Evolutionary conservation across 2,797 vertebrate species (phyloP).

Genomic region (Phrynocephalus guinanensis): DNA sequence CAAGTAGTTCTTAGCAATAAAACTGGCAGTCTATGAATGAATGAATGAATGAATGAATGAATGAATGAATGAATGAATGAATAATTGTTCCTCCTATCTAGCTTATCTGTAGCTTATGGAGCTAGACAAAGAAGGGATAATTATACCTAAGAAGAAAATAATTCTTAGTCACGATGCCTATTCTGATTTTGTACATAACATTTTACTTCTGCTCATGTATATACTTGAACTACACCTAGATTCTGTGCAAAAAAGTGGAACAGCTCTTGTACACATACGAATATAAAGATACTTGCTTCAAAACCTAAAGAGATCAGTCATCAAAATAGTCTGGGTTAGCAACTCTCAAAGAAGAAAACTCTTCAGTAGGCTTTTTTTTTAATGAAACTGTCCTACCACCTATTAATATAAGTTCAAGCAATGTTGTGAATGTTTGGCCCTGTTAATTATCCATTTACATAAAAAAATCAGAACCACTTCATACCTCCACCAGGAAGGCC

Average conservation of each 20-base stretch:
- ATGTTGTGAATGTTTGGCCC: constrained; percentile 43
- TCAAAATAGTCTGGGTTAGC: constrained; percentile 35
- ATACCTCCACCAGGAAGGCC: too few species aligned
- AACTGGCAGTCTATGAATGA: too few species aligned
- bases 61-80: too few species aligned
- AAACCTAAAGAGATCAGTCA: constrained; percentile 49
- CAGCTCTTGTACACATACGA: background rate
- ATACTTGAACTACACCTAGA: background rate
- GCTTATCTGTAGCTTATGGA: too few species aligned
- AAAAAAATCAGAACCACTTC: background rate
- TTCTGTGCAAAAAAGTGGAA: background rate
- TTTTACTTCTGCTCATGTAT: background rate
- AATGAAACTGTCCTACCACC: too few species aligned
- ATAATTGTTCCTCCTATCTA: too few species aligned
- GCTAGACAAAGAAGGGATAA: too few species aligned
- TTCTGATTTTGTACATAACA: background rate
- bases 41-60: too few species aligned
- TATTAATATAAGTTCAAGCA: constrained; percentile 62
- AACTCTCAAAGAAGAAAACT: constrained; percentile 44
- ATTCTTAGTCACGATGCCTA: background rate
- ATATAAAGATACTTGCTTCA: constrained; percentile 33
- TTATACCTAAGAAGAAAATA: too few species aligned
- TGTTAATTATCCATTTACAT: constrained; percentile 60
- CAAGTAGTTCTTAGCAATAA: too few species aligned
- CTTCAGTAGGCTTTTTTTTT: constrained; percentile 18